Percentiles rank a stretch among this genome's conserved stretches.
phyloP scores from a whole-genome alignment of 2,888 invertebrate genomes.

The Eupithecia subfuscata region DNA sequence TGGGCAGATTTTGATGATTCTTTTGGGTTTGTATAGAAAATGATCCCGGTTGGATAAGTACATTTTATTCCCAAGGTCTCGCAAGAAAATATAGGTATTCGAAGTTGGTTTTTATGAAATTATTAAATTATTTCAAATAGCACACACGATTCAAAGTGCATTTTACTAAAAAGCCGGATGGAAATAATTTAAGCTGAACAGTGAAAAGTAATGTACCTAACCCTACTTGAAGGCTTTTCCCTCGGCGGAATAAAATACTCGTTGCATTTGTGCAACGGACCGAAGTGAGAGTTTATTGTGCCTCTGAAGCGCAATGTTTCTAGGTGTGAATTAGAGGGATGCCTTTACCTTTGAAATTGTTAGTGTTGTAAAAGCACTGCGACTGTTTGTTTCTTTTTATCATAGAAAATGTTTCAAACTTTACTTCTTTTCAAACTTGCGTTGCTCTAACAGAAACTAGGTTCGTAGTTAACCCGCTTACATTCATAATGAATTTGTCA shows the following conservation, averaged over 20 bases:
- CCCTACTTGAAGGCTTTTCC: conserved; percentile 23
- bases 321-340: conserved; percentile 37
- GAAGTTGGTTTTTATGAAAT: too few species aligned
- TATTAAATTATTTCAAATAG: too few species aligned
- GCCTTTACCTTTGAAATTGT: conserved; percentile 13
- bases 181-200: background rate
- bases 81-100: background rate
- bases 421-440: too few species aligned
- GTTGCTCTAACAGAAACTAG: too few species aligned
- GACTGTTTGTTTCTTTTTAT: background rate
- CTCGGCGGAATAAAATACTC: conserved; percentile 51
- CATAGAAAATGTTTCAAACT: background rate
- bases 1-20: too few species aligned
- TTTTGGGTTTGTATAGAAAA: too few species aligned
- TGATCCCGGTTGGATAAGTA: too few species aligned
- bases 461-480: too few species aligned
- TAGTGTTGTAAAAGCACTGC: background rate
- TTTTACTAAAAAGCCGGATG: background rate
- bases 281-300: conserved; percentile 52
- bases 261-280: conserved; percentile 53
- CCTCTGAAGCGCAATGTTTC: conserved; percentile 30
- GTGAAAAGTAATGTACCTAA: background rate
- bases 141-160: too few species aligned
- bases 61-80: too few species aligned
- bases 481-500: too few species aligned